phyloP scores from a whole-genome alignment of 2,113 vertebrate genomes.

The Rhipidura dahli region DNA sequence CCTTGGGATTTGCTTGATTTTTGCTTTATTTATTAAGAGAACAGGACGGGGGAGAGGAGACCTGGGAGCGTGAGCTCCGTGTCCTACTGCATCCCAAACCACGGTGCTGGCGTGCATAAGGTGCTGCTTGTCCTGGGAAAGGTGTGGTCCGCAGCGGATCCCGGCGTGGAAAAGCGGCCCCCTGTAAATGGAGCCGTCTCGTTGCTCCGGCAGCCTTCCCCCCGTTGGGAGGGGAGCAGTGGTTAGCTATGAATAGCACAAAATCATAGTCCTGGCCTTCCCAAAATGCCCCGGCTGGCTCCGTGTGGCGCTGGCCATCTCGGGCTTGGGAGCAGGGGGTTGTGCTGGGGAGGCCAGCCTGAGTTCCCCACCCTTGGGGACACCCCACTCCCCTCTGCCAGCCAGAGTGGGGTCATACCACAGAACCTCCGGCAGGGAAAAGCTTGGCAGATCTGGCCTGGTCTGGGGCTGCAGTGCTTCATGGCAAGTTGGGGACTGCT shows the following conservation, averaged over 20 bases:
- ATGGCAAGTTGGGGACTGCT: background rate
- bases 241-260: conserved; percentile 55
- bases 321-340: background rate
- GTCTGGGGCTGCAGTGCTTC: background rate
- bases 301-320: background rate
- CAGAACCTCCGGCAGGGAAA: rapidly evolving
- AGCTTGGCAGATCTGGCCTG: background rate
- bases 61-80: background rate
- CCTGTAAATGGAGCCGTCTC: background rate
- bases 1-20: background rate
- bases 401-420: rapidly evolving
- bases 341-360: background rate
- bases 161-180: background rate
- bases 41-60: background rate
- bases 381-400: background rate
- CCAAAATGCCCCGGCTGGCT: background rate
- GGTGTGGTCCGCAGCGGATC: background rate
- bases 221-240: background rate
- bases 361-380: rapidly evolving
- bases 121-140: background rate
- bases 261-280: conserved; percentile 50
- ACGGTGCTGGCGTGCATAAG: background rate
- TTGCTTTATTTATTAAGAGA: background rate
- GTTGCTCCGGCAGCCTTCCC: background rate
- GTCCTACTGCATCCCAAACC: rapidly evolving